Conservation (phyloP, 2,113 vertebrate species). For the Cercopithecus mona region DNA sequence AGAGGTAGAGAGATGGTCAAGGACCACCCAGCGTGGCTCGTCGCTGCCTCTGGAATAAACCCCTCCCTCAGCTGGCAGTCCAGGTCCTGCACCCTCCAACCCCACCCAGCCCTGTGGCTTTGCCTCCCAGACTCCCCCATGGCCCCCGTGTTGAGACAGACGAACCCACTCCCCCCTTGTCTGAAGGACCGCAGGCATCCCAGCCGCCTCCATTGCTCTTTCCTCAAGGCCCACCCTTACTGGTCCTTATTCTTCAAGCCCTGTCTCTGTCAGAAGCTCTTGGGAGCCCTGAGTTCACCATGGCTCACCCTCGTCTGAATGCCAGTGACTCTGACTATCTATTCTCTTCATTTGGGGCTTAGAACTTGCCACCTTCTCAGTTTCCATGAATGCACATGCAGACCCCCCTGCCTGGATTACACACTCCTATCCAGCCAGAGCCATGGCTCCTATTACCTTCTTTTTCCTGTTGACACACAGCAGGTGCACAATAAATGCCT, state of each 20-base stretch:
- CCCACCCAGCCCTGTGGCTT: background rate
- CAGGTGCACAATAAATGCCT: background rate
- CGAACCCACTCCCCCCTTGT: accelerated
- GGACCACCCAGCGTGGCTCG: accelerated
- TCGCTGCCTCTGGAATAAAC: background rate
- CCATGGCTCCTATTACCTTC: background rate
- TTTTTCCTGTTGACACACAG: background rate
- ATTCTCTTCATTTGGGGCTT: background rate
- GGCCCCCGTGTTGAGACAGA: accelerated
- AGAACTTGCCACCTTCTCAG: accelerated
- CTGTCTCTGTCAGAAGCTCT: background rate
- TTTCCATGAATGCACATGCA: background rate
- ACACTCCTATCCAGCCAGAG: background rate
- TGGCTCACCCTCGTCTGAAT: background rate
- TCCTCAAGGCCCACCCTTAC: background rate
- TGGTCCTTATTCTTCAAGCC: background rate
- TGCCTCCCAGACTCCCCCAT: accelerated
- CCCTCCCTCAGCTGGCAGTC: background rate
- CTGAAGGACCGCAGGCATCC: background rate
- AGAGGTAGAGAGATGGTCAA: background rate
- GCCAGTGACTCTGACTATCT: background rate
- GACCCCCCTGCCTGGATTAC: background rate
- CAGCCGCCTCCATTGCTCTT: background rate
- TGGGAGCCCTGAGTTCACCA: background rate
- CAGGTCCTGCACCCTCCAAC: background rate